Base-by-base conservation (phyloP, 2,113 vertebrate genomes). In the Microcebus jonahi region DNA sequence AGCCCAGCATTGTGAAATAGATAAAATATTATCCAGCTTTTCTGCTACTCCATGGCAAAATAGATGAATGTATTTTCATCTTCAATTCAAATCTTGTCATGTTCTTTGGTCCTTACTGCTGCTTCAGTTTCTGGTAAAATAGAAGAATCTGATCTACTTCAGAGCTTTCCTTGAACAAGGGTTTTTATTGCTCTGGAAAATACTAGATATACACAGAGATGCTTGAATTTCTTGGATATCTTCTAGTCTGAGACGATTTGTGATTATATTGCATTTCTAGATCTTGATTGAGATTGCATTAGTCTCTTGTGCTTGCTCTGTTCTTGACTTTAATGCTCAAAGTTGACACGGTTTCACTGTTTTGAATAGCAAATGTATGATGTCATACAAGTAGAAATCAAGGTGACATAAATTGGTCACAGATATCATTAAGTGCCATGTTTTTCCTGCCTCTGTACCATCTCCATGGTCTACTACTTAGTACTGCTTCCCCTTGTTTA, bases 191-290 rank as follows among this genome's bases (percentile, higher is more conserved):
- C 65, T 42, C 34, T 92, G n/a, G 39, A 77, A 50, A 96, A 90
- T 39, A 88, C 34, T 65, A 50, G 15, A 31, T 70, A 0, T 75
- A 91, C 29, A 89, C 34, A 42, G 42, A 95, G 42, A 80, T 71
- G 21, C 36, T 77, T 97, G 29, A 31, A 73, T 13, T 82, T 91
- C 77, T 86, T 94, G 87, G 42, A 14, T 93, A 18, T 92, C 65
- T 85, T 94, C 67, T 63, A 53, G 25, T n/a, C 57, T 81, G 55
- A 97, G 80, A 67, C 63, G 80, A 3, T 95, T 79, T 95, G n/a
- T 90, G 84, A 88, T 94, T 27, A 68, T 15, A n/a, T 53, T 87
- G 14, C 55, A 3, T 76, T 85, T 91, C 20, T 67, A n/a, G 65
- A 71, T 48, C 21, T 82, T 84, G 55, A 73, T 36, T 73, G 65